phyloP scores from a whole-genome alignment of 1,140 invertebrate species.

The Pseudomyrmex flavicornis region DNA sequence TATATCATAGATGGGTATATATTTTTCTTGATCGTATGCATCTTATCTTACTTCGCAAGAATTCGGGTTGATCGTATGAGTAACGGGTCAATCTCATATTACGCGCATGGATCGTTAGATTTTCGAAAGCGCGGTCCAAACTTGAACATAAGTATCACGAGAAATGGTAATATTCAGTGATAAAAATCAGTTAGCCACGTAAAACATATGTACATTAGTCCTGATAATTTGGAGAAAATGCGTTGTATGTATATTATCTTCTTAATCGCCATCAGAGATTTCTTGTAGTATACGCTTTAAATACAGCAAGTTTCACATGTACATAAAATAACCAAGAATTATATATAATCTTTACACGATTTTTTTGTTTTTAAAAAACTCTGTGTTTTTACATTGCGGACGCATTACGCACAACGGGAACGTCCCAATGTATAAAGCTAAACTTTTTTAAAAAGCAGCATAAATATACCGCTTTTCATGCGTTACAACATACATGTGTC shows the following conservation, averaged over 20 bases:
- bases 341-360: not conserved
- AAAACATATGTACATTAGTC: conserved; percentile 46
- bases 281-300: conserved; percentile 15
- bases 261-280: conserved; percentile 32
- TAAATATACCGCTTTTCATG: conserved; percentile 30
- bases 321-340: not conserved
- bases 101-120: conserved; percentile 61
- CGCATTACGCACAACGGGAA: conserved; percentile 17
- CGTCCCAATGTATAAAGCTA: not conserved
- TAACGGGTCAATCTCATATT: conserved; percentile 35
- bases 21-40: conserved; percentile 38
- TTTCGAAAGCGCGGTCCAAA: conserved; percentile 35
- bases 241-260: conserved; percentile 54
- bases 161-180: conserved; percentile 65
- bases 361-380: not conserved
- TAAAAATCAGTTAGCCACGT: conserved; percentile 73
- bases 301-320: not conserved
- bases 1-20: conserved; percentile 15
- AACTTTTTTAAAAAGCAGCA: conserved; percentile 26
- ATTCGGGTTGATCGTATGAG: not conserved
- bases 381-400: conserved; percentile 6
- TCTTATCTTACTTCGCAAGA: conserved; percentile 49
- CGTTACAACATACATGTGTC: not conserved
- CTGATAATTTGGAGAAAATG: conserved; percentile 38
- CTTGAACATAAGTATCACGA: conserved; percentile 56